Percentiles rank a stretch among this genome's conserved stretches.
Evolutionary conservation across 2,797 vertebrate species (phyloP).

Genomic region (Phoebastria nigripes): DNA sequence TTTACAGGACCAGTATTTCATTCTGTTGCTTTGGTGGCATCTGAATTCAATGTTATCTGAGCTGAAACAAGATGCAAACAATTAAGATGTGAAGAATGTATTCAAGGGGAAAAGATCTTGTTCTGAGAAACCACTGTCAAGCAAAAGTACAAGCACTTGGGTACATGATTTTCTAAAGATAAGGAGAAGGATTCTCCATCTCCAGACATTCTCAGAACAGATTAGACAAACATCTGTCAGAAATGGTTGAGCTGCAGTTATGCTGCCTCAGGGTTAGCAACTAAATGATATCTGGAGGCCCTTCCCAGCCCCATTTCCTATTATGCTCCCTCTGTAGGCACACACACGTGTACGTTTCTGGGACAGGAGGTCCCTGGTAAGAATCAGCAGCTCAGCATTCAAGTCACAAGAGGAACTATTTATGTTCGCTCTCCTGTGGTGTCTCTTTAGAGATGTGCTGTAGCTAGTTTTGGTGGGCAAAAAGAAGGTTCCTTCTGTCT

Average conservation of each 20-base stretch:
- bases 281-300: background rate
- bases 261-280: background rate
- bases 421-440: background rate
- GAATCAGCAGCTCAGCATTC: background rate
- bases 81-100: background rate
- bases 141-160: background rate
- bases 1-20: background rate
- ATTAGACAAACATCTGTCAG: background rate
- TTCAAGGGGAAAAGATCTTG: background rate
- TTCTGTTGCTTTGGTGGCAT: background rate
- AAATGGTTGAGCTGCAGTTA: background rate
- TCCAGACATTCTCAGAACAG: background rate
- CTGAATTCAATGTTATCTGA: background rate
- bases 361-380: background rate
- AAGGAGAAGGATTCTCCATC: background rate
- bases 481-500: background rate
- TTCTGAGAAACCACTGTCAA: background rate
- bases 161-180: background rate
- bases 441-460: background rate
- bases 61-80: background rate
- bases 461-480: background rate
- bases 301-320: background rate
- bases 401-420: background rate
- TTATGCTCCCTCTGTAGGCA: background rate
- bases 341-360: background rate